Percentiles rank a stretch among this genome's conserved stretches.
Evolutionary conservation across 1,140 invertebrate species (phyloP).

Genomic region (Piezodorus guildinii): DNA sequence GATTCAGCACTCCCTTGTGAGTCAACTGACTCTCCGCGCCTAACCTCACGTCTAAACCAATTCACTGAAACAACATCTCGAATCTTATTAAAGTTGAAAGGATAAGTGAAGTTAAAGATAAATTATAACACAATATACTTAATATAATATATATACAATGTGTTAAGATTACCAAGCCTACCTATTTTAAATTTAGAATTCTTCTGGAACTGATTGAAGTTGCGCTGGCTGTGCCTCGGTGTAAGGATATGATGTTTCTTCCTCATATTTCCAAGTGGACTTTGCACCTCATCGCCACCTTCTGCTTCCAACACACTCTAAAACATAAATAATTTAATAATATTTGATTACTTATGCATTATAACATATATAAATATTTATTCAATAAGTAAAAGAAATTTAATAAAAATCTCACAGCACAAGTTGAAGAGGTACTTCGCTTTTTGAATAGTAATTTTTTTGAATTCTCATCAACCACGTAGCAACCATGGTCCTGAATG

Average conservation of each 20-base stretch:
- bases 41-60: conserved; percentile 51
- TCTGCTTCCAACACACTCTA: conserved; percentile 73
- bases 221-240: conserved; percentile 63
- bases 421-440: conserved; percentile 71
- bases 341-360: too few relatives aligned
- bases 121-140: too few relatives aligned
- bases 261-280: conserved; percentile 58
- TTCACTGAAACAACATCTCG: conserved; percentile 40
- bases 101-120: too few relatives aligned
- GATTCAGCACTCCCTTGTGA: conserved; percentile 46
- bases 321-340: conserved; percentile 20
- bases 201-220: conserved; percentile 39
- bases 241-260: conserved; percentile 61
- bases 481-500: conserved; percentile 42
- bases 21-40: conserved; percentile 41
- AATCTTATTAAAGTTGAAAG: too few relatives aligned
- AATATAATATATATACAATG: too few relatives aligned
- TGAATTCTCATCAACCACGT: conserved; percentile 54
- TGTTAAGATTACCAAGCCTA: conserved; percentile 45
- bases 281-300: conserved; percentile 61
- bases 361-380: too few relatives aligned
- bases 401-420: conserved; percentile 46
- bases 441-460: conserved; percentile 77
- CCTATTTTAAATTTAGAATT: conserved; percentile 38
- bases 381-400: too few relatives aligned